Conservation (phyloP, 2,797 vertebrate genomes). For the Gymnodraco acuticeps region DNA sequence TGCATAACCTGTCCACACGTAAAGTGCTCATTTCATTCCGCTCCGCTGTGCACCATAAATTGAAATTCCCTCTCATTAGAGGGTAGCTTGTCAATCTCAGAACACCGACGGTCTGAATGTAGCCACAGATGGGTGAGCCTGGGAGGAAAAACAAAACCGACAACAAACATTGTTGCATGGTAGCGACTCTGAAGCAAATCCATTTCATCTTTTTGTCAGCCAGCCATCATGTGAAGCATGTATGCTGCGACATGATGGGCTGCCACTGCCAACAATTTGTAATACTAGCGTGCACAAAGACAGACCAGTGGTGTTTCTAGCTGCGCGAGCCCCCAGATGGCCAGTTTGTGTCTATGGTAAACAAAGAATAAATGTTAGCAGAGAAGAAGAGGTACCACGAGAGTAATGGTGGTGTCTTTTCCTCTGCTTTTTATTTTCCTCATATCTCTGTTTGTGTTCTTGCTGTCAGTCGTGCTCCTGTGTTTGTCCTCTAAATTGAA, state of each 20-base stretch:
- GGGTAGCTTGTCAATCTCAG: slow-evolving; percentile 34
- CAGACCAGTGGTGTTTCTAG: slow-evolving; percentile 4
- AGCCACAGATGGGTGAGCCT: slow-evolving; percentile 28
- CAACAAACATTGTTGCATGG: slow-evolving; percentile 14
- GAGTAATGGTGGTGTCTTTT: slow-evolving; percentile 53
- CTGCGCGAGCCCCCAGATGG: slow-evolving; percentile 43
- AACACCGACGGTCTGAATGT: slow-evolving; percentile 27
- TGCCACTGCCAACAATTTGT: slow-evolving; percentile 45
- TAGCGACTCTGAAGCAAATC: slow-evolving; percentile 32
- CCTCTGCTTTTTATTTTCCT: slow-evolving; percentile 35
- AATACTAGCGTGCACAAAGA: slow-evolving; percentile 36
- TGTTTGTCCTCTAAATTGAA: slow-evolving; percentile 75
- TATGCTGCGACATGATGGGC: slow-evolving; percentile 53
- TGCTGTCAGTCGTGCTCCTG: slow-evolving; percentile 30
- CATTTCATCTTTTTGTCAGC: slow-evolving; percentile 56
- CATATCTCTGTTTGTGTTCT: slow-evolving; percentile 40
- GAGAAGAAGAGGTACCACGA: slow-evolving; percentile 37
- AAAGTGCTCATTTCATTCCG: slow-evolving; percentile 38
- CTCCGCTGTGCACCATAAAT: slow-evolving; percentile 42
- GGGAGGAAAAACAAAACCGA: slow-evolving; percentile 20
- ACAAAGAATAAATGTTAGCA: slow-evolving; percentile 57
- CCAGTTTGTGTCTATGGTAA: slow-evolving; percentile 37
- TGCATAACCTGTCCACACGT: slow-evolving; percentile 44
- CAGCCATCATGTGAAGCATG: slow-evolving; percentile 43
- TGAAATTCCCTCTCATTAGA: slow-evolving; percentile 58